Evolutionary conservation across 2,888 invertebrate genomes (phyloP), one percentile per base, ranked within the genome.

Genomic region (Synergus gifuensis): DNA sequence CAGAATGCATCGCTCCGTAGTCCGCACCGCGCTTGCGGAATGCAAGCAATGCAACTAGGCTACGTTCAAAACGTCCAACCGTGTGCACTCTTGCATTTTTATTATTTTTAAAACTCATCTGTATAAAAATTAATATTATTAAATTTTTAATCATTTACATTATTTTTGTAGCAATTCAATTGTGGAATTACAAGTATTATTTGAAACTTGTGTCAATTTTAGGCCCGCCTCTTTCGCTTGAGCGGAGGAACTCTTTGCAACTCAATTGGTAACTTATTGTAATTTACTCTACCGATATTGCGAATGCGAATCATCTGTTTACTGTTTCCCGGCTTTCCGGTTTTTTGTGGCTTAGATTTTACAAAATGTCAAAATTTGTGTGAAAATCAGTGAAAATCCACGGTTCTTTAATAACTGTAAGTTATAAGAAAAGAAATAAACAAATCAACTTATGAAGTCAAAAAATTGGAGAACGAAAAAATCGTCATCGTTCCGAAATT

Each of bases 1-100:
- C 84, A 85, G 83, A 87, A 87, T 87, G 82, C 86, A 81, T 83
- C 82, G 85, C 88, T 85, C 85, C 82, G 87, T 7, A 36, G 36
- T 86, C 82, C 84, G 83, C 86, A 12, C 11, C 12, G 14, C 14
- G 12, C 12, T 46, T 46, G 46, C 46, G 46, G 46, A 11, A 46
- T 73, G 81, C 14, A 9, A 36, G 5, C 7, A 36, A 4, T 36
- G 36, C 36, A 36, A 36, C 36, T 36, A 36, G 36, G 5, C 5
- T 36, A 36, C 5, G 36, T 36, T 36, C 36, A 36, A 36, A 36
- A 36, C 36, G 28, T 28, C 28, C 28, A 28, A 28, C 28, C 28
- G 36, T 36, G 36, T 36, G 36, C 36, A 36, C 36, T 36, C 36
- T 5, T 36, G 36, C 36, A 36, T 36, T 36, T 36, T 36, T 5